Percentiles rank a stretch among this genome's conserved stretches.
phyloP scores from a whole-genome alignment of 1,140 invertebrate genomes.

The Pygmarrhopalites habei region DNA sequence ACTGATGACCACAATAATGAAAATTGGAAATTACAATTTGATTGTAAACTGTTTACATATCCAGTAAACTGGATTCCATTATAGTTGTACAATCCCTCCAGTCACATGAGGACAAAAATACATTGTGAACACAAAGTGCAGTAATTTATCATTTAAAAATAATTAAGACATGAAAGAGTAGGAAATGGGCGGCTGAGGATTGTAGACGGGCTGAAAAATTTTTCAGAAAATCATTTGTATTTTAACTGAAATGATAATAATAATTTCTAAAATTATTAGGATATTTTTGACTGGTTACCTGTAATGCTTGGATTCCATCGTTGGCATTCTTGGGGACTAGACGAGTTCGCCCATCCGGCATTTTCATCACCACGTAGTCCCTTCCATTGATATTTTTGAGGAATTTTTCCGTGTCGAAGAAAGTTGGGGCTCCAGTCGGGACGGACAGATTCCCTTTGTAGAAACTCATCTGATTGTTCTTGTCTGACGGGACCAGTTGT shows the following conservation, averaged over 20 bases:
- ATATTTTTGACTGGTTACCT: no score
- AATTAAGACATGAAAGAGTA: constrained; percentile 38
- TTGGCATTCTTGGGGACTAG: constrained; percentile 39
- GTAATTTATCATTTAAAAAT: no score
- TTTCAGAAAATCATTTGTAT: no score
- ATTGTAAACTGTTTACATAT: no score
- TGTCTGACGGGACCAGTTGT: constrained; percentile 32
- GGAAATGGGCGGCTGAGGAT: constrained; percentile 35
- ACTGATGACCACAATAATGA: no score
- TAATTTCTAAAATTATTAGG: no score
- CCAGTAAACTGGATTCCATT: no score
- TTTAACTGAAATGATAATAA: no score
- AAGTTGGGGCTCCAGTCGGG: constrained; percentile 32
- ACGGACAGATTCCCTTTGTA: constrained; percentile 38
- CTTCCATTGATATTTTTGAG: constrained; percentile 39
- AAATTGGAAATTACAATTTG: no score
- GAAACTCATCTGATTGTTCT: constrained; percentile 23
- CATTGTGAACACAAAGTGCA: no score
- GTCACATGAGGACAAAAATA: no score
- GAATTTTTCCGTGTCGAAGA: constrained; percentile 40
- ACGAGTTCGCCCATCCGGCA: constrained; percentile 35
- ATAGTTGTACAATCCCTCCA: no score
- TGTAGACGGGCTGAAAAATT: constrained; percentile 38
- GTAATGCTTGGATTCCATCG: constrained; percentile 37
- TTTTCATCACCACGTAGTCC: constrained; percentile 40